Percentiles rank a stretch among this genome's conserved stretches.
phyloP scores from a whole-genome alignment of 2,113 vertebrate genomes.

The Sinocyclocheilus rhinocerous region DNA sequence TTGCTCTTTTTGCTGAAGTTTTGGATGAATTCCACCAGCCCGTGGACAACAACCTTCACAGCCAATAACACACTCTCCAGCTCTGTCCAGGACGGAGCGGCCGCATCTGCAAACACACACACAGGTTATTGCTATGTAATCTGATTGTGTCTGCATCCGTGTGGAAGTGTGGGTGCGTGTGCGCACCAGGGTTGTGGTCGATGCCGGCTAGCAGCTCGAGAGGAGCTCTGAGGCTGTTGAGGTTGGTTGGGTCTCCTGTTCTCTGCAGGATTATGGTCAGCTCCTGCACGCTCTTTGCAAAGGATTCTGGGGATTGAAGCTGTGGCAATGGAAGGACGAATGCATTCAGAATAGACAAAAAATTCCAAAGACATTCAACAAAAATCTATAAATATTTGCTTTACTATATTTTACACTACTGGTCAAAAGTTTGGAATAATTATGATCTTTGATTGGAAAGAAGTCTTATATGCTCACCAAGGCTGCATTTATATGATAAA shows the following conservation, averaged over 20 bases:
- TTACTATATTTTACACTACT: neutral
- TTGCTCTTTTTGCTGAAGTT: slow-evolving; percentile 96
- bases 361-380: neutral
- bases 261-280: slow-evolving; percentile 95
- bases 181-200: slow-evolving; percentile 92
- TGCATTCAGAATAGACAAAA: neutral
- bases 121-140: neutral
- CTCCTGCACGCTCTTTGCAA: slow-evolving; percentile 96
- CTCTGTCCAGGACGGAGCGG: slow-evolving; percentile 90
- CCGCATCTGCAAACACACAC: slow-evolving; percentile 78
- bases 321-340: slow-evolving; percentile 63
- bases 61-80: slow-evolving; percentile 92
- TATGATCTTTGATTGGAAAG: neutral
- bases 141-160: neutral
- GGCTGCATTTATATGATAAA: neutral
- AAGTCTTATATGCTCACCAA: neutral
- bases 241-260: slow-evolving; percentile 93
- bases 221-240: slow-evolving; percentile 89
- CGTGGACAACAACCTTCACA: slow-evolving; percentile 92
- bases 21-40: slow-evolving; percentile 96
- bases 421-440: neutral
- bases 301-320: slow-evolving; percentile 96
- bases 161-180: too few relatives aligned
- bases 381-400: neutral
- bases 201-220: slow-evolving; percentile 93